Conservation (phyloP, 2,888 invertebrate genomes). For the Galerucella calmariensis region DNA sequence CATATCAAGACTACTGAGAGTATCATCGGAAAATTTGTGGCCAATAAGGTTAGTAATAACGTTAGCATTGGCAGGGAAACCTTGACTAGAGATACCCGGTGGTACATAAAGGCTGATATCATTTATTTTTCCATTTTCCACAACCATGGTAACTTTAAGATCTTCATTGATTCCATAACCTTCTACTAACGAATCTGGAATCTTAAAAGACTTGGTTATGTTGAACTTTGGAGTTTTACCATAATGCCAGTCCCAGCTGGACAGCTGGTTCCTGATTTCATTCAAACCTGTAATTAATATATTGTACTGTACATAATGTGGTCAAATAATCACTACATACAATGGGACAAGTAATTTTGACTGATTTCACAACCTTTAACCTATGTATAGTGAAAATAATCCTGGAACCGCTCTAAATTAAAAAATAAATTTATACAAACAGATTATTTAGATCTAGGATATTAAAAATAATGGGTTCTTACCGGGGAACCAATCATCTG, state of each 20-base stretch:
- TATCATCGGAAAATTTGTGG: conserved; percentile 73
- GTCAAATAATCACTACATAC: too few species aligned
- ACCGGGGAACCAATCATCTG: conserved; percentile 90
- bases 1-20: conserved; percentile 70
- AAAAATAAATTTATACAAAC: too few species aligned
- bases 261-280: conserved; percentile 75
- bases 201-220: conserved; percentile 74
- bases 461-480: conserved; percentile 32
- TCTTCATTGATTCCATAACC: conserved; percentile 65
- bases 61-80: conserved; percentile 73
- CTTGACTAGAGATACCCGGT: conserved; percentile 70
- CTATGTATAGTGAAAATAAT: too few species aligned
- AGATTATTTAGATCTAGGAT: background rate
- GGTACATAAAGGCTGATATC: conserved; percentile 76
- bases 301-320: background rate
- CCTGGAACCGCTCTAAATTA: too few species aligned
- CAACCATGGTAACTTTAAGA: conserved; percentile 72
- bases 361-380: too few species aligned
- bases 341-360: too few species aligned
- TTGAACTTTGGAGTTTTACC: conserved; percentile 89
- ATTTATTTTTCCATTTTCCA: conserved; percentile 73
- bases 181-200: conserved; percentile 68
- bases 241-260: conserved; percentile 89
- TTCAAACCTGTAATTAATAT: conserved; percentile 71
- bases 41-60: conserved; percentile 74